Evolutionary conservation across 2,113 vertebrate species (phyloP).

Genomic region (Clarias gariepinus): DNA sequence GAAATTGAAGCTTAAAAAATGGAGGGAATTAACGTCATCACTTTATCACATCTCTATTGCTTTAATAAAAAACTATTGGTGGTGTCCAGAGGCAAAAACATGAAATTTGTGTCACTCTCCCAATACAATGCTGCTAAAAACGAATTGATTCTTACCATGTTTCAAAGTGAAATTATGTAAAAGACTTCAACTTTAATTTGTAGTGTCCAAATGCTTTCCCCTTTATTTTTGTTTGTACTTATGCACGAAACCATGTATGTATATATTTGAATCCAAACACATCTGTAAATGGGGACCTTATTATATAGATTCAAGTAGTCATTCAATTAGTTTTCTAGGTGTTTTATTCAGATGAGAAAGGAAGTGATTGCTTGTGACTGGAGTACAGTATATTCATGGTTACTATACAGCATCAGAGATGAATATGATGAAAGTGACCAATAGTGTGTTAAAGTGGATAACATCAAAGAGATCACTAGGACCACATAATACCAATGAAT

Average conservation of each 20-base stretch:
- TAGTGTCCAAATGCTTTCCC: background rate
- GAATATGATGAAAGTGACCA: constrained; percentile 26
- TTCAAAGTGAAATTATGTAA: background rate
- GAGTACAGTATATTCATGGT: constrained; percentile 63
- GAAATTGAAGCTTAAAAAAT: no score
- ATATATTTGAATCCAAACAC: background rate
- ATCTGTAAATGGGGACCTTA: background rate
- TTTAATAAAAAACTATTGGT: no score
- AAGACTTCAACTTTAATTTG: no score
- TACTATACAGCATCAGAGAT: constrained; percentile 59
- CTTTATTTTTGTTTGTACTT: background rate
- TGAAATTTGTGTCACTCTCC: no score
- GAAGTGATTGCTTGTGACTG: constrained; percentile 63
- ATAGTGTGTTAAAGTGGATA: constrained; percentile 15
- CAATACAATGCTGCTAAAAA: no score
- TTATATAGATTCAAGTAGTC: background rate
- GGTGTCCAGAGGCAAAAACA: no score
- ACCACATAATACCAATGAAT: background rate
- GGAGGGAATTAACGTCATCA: no score
- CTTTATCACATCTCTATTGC: no score
- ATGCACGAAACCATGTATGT: background rate
- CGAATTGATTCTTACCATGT: no score
- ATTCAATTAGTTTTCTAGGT: background rate
- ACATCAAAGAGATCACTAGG: constrained; percentile 17
- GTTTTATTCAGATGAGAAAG: constrained; percentile 66